Base-by-base conservation (phyloP, 2,888 invertebrate genomes). In the Baccha elongata region DNA sequence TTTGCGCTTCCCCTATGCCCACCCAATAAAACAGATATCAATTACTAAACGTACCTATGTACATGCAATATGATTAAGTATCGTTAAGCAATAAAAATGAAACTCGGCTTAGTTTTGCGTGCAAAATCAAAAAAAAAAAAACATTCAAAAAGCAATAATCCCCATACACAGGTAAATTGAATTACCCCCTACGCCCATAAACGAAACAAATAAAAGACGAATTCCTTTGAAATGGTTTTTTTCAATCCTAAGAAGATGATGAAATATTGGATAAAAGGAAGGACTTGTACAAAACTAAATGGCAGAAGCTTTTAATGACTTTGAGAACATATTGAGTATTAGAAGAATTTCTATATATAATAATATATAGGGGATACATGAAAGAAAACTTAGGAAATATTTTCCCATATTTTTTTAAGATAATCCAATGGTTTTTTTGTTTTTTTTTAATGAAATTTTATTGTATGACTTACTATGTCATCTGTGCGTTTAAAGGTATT, bases 41-140 rank as follows among this genome's bases (percentile, higher is more conserved):
- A n/a, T n/a, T n/a, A n/a, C n/a, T n/a, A n/a, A n/a, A n/a, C n/a
- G n/a, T n/a, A n/a, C n/a, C n/a, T n/a, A n/a, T n/a, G n/a, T n/a
- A n/a, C n/a, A n/a, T n/a, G n/a, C n/a, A n/a, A n/a, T n/a, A n/a
- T n/a, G n/a, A n/a, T n/a, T n/a, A 35, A 35, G 35, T 11, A 50
- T 15, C 1, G 29, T 17, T 29, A 32, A 52, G 7, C 19, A n/a
- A n/a, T 32, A 17, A 17, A 5, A n/a, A 1, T n/a, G 10, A 2
- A 35, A 53, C 29, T 52, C 52, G 52, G 52, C 17, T 52, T 52
- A 32, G 6, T 11, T 17, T 52, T 52, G 11, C 32, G 52, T 1
- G 11, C 10, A 37, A 7, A 42, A n/a, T n/a, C n/a, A 42, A 42
- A 17, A 1, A 26, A 48, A 52, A 52, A 17, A 29, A 10, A 17